Base-by-base conservation (phyloP, 92 coral and sea anemone species). In the Actinernus sp. region DNA sequence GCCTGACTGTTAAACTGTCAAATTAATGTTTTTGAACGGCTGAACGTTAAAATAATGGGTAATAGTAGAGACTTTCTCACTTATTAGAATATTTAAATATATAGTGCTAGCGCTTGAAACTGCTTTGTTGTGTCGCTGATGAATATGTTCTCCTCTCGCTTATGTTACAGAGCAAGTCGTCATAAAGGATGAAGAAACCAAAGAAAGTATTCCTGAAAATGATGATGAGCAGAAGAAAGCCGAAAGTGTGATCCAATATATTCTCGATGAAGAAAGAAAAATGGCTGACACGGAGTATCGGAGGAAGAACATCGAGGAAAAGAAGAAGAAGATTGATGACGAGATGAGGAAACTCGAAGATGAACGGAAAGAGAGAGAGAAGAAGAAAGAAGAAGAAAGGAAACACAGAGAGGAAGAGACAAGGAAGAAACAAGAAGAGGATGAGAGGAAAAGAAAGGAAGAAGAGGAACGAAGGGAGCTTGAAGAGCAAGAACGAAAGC, bases 371-470 rank as follows among this genome's bases (percentile, higher is more conserved):
- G 71, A 61, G 73, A 68, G 21, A 6, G 52, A 76, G 75, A 20
- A 68, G 76, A 16, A 58, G 36, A 76, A 70, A 12, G 84, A 81
- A 41, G 84, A 80, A 41, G 39, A 64, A 39, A 65, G 49, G 33
- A 62, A 54, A 20, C 64, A 73, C 55, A 56, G 74, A 3, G 83
- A 84, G 38, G 88, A 77, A 50, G 87, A 76, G 36, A 43, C 73
- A 34, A 50, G 45, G 31, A 68, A 78, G 22, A 50, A 62, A 61
- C 72, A 82, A 63, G 87, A 81, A 43, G 90, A 88, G 25, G 93
- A 82, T 49, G 71, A 74, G 52, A 64, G 72, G 52, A 69, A 81
- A 30, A 72, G 54, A 34, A 74, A 74, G 49, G 78, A 76, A 32
- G 58, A 27, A 26, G 74, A 57, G 47, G 53, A 68, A 11, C 49